These are phyloP conservation scores for Heterodera carotae DNA, from an alignment of 1,140 invertebrate genomes.

Conservation along the genomic window DNA sequence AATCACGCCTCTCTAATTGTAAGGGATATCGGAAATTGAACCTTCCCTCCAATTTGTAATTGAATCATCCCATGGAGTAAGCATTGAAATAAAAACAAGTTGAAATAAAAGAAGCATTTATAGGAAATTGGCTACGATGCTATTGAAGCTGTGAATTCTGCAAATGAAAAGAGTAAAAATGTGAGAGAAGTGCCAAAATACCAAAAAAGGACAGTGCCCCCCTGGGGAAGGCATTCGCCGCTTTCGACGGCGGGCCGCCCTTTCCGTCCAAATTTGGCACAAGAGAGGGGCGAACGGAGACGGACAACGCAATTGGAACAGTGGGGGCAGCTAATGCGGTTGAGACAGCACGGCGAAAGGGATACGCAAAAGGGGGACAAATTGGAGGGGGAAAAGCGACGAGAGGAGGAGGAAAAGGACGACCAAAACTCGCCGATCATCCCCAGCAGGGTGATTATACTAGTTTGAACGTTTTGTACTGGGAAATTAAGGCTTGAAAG, in stretches of 20 bases:
- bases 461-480: too few species aligned
- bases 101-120: neutral
- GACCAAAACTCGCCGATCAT: too few species aligned
- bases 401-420: neutral
- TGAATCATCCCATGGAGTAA: too few species aligned
- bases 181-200: constrained; percentile 16
- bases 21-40: too few species aligned
- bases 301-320: constrained; percentile 24
- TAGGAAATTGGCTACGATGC: constrained; percentile 1
- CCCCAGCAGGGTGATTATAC: too few species aligned
- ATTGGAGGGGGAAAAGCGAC: neutral
- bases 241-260: neutral
- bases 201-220: constrained; percentile 25
- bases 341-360: too few species aligned
- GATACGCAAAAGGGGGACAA: neutral
- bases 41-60: too few species aligned
- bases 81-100: too few species aligned
- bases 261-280: neutral
- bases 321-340: neutral
- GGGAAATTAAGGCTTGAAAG: too few species aligned
- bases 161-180: neutral
- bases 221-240: constrained; percentile 1
- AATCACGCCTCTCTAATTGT: too few species aligned
- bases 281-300: neutral
- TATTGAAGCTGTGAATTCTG: neutral